Conservation (phyloP, 2,113 vertebrate genomes). For the Meleagris gallopavo region DNA sequence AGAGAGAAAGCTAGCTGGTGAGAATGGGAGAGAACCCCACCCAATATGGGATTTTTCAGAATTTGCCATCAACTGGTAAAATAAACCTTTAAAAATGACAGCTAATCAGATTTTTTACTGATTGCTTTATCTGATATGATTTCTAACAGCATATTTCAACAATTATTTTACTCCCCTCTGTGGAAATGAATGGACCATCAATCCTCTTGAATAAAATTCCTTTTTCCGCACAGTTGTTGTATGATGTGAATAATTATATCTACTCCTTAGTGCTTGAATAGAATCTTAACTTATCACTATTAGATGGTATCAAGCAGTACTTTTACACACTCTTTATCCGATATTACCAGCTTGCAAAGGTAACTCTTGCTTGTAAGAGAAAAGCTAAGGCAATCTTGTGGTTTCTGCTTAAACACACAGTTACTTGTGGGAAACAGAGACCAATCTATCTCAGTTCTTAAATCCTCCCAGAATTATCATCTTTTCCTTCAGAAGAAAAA, state of each 20-base stretch:
- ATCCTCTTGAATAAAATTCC: conserved; percentile 40
- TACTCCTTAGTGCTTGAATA: not conserved
- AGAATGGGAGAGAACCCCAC: not conserved
- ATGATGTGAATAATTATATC: conserved; percentile 50
- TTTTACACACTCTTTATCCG: not conserved
- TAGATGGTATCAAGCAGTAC: not conserved
- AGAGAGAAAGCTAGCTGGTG: not conserved
- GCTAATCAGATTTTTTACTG: conserved; percentile 54
- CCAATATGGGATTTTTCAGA: not conserved
- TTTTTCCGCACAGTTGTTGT: conserved; percentile 18
- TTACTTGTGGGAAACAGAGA: conserved; percentile 24
- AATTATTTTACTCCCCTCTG: conserved; percentile 50
- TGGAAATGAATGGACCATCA: conserved; percentile 44
- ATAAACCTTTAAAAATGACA: conserved; percentile 38
- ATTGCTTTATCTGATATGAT: conserved; percentile 46
- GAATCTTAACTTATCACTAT: conserved; percentile 37
- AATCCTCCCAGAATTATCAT: conserved; percentile 48
- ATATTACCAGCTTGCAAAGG: not conserved
- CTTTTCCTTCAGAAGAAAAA: conserved; percentile 22
- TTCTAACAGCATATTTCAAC: conserved; percentile 59
- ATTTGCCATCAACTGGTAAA: conserved; percentile 39
- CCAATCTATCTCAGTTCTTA: not conserved
- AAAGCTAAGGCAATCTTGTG: not conserved
- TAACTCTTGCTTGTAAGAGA: conserved; percentile 13
- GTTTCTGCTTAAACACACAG: conserved; percentile 20